Base-by-base conservation (phyloP, 2,888 invertebrate species). In the Eilema griseolum region DNA sequence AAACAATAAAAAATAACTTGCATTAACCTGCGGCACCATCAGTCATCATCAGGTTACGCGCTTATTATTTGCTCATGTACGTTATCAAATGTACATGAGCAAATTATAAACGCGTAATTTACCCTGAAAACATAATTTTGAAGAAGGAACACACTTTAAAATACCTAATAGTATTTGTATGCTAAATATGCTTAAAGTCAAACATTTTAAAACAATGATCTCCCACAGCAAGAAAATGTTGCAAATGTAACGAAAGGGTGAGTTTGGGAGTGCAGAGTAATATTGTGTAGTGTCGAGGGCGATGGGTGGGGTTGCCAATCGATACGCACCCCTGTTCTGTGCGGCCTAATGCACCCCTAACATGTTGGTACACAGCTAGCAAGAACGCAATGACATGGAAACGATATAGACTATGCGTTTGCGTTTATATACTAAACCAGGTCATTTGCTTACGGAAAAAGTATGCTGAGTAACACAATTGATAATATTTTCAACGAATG, bases 301-400 rank as follows among this genome's bases (percentile, higher is more conserved):
- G 86, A 78, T 83, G 80, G 83, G 86, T 74, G 77, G 90, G 85
- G 87, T 84, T 72, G 83, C 87, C 90, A 93, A 94, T 95, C 94
- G 93, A 95, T 95, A 94, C 88, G 86, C 93, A 90, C 93, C 94
- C 94, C 92, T 90, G 83, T 84, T 78, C 79, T 76, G 79, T 80
- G 76, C 83, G 88, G 89, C 90, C 92, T 91, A 92, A 91, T 92
- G 92, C 92, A 93, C 93, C 93, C 93, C 91, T 85, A 83, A 80
- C 84, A 81, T 74, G 70, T 72, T 80, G 79, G 81, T 78, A 82
- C 74, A 78, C 70, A 71, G 79, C 74, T 69, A 69, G 69, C 73
- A 75, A 68, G 66, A 76, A 79, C 76, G 80, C 75, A 76, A 80
- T 79, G 81, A 78, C 82, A 85, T 79, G 80, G 80, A 81, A 83